phyloP scores from a whole-genome alignment of 1,140 invertebrate species.

The Eumaeus atala region DNA sequence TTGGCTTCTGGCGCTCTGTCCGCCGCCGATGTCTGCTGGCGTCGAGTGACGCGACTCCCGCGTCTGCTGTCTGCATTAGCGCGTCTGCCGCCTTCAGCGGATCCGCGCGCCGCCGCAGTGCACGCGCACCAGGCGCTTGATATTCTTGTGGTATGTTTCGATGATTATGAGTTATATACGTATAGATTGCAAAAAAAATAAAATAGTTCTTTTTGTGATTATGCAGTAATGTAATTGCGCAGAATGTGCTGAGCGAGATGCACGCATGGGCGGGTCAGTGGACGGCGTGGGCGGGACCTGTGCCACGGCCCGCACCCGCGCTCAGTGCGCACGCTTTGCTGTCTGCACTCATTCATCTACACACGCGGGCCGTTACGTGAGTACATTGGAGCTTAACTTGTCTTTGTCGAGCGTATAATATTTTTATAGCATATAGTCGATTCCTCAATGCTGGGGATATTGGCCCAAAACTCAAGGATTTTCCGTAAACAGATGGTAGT shows the following conservation, averaged over 20 bases:
- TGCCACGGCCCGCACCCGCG: constrained; percentile 23
- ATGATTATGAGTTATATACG: too few species aligned
- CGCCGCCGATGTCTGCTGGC: constrained; percentile 49
- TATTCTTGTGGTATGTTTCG: constrained; percentile 28
- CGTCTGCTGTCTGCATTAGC: constrained; percentile 37
- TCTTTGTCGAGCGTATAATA: too few species aligned
- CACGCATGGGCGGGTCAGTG: constrained; percentile 34
- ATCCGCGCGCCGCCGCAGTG: constrained; percentile 28
- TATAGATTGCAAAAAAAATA: too few species aligned
- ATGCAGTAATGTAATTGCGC: not conserved
- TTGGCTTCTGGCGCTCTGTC: constrained; percentile 41
- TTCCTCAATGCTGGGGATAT: too few species aligned
- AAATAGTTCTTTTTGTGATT: too few species aligned
- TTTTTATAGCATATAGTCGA: too few species aligned
- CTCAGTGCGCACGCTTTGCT: constrained; percentile 26
- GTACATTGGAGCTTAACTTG: constrained; percentile 8
- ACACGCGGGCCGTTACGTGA: constrained; percentile 29
- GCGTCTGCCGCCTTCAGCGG: constrained; percentile 26
- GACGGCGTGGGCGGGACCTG: constrained; percentile 23
- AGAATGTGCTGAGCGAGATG: constrained; percentile 41
- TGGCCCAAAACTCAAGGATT: too few species aligned
- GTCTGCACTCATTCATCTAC: constrained; percentile 30
- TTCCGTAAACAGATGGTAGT: too few species aligned
- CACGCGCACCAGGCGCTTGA: constrained; percentile 33
- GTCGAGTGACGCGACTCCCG: constrained; percentile 37